Conservation (phyloP, 2,888 invertebrate species). For the Sepioteuthis lessoniana region DNA sequence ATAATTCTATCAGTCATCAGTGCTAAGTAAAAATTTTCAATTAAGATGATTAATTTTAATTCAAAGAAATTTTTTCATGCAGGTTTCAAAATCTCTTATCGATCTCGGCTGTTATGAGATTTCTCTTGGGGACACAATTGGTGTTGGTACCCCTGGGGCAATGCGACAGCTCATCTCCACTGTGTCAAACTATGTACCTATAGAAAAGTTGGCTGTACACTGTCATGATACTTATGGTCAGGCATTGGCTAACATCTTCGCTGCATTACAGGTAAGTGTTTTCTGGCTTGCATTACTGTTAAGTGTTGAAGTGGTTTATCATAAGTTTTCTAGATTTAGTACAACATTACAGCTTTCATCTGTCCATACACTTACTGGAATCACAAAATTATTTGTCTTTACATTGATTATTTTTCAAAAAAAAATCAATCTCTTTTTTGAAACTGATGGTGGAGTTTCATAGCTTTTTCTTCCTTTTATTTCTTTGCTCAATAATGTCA, state of each 20-base stretch:
- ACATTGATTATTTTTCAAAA: too few relatives aligned
- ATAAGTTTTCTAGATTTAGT: too few relatives aligned
- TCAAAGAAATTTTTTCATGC: too few relatives aligned
- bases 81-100: constrained; percentile 82
- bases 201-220: constrained; percentile 88
- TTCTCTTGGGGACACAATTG: constrained; percentile 97
- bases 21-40: not conserved
- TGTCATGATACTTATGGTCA: constrained; percentile 99
- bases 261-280: constrained; percentile 85
- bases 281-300: not conserved
- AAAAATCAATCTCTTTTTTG: too few relatives aligned
- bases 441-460: too few relatives aligned
- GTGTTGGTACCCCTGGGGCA: constrained; percentile 84
- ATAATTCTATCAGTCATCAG: not conserved
- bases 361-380: too few relatives aligned
- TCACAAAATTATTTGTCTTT: too few relatives aligned
- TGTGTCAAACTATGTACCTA: constrained; percentile 79
- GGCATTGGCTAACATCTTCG: constrained; percentile 92
- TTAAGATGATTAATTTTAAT: too few relatives aligned
- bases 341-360: too few relatives aligned
- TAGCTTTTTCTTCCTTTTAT: too few relatives aligned
- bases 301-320: too few relatives aligned
- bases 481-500: too few relatives aligned
- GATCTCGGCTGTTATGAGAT: constrained; percentile 95
- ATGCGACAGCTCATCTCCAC: constrained; percentile 85